Evolutionary conservation across 2,113 vertebrate genomes (phyloP).

Genomic region (Etia nguti): DNA sequence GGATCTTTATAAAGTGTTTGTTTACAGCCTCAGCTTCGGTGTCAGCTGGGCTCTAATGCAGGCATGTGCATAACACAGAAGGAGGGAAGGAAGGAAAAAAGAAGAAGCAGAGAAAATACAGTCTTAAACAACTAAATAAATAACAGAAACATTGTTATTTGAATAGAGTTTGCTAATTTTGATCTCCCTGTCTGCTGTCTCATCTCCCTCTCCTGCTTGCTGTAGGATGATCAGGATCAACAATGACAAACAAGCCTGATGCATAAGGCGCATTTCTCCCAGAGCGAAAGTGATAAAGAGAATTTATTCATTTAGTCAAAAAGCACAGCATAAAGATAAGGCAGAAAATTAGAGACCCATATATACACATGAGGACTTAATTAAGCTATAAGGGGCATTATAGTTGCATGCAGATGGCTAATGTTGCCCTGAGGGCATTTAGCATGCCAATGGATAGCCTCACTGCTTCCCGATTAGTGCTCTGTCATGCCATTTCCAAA

Average conservation of each 20-base stretch:
- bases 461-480: slow-evolving; percentile 31
- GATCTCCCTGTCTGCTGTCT: background rate
- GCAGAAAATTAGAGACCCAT: background rate
- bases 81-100: background rate
- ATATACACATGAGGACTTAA: slow-evolving; percentile 36
- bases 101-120: background rate
- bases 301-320: slow-evolving; percentile 15
- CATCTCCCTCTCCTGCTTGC: background rate
- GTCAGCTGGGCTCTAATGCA: background rate
- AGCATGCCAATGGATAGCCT: slow-evolving; percentile 27
- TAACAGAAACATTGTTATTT: background rate
- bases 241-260: background rate
- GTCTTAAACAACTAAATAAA: background rate
- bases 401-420: slow-evolving; percentile 30
- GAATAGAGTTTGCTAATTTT: background rate
- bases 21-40: background rate
- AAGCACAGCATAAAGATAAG: background rate
- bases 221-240: background rate
- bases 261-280: background rate
- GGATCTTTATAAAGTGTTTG: background rate
- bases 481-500: slow-evolving; percentile 39
- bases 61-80: background rate
- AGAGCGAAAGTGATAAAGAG: background rate
- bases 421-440: slow-evolving; percentile 39
- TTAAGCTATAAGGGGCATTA: slow-evolving; percentile 42